A percentile compares a stretch with the other conserved stretches of the same genome.
These are phyloP conservation scores for Caenorhabditis sp. DNA, from an alignment of 2,888 invertebrate species.

Conservation along the genomic window DNA sequence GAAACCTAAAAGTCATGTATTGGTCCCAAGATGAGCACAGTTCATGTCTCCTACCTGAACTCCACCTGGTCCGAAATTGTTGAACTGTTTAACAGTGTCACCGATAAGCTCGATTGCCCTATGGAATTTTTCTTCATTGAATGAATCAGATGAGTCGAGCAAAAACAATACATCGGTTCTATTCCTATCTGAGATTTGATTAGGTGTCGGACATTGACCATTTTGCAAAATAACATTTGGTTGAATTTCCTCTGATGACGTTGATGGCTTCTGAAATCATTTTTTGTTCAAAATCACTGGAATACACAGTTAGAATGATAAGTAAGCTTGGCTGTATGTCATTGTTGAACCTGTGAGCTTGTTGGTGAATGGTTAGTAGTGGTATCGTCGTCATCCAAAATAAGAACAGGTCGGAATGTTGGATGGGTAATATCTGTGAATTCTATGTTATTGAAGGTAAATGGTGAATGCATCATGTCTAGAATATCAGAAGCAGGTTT, in stretches of 20 bases:
- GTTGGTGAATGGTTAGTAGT: neutral
- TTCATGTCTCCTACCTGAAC: too few relatives aligned
- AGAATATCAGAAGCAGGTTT: neutral
- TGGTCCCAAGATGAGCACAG: too few relatives aligned
- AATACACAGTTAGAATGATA: too few relatives aligned
- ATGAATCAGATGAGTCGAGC: conserved; percentile 59
- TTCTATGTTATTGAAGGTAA: neutral
- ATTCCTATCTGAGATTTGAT: conserved; percentile 45
- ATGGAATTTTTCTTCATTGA: conserved; percentile 57
- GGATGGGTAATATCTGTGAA: neutral
- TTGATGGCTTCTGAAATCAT: conserved; percentile 6
- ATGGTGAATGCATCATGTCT: neutral
- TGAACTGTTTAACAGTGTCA: conserved; percentile 57
- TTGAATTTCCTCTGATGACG: conserved; percentile 34
- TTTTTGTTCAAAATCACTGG: too few relatives aligned
- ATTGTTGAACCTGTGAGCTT: neutral
- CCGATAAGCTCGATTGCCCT: conserved; percentile 56
- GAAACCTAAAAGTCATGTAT: too few relatives aligned
- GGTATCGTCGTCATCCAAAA: neutral
- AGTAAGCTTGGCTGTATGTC: too few relatives aligned
- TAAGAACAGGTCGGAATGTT: neutral
- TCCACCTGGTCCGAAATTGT: conserved; percentile 63
- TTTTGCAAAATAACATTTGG: conserved; percentile 29
- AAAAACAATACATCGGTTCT: conserved; percentile 63
- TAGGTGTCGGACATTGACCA: conserved; percentile 52